Evolutionary conservation across 2,113 vertebrate genomes (phyloP).

Genomic region (Pontoporia blainvillei): DNA sequence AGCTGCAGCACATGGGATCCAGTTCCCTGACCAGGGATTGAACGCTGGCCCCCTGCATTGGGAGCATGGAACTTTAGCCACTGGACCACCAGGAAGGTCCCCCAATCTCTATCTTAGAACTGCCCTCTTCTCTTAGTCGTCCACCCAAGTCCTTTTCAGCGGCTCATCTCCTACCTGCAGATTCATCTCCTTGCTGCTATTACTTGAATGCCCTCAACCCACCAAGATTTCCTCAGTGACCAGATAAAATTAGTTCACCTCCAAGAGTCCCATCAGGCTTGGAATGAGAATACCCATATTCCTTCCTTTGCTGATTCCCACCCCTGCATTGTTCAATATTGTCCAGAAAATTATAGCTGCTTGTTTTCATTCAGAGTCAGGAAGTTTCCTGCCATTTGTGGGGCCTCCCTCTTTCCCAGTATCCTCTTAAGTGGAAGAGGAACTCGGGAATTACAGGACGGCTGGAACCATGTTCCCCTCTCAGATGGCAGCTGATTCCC

Average conservation of each 20-base stretch:
- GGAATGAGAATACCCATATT: not conserved
- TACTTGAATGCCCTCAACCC: not conserved
- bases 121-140: not conserved
- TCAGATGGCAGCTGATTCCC: not conserved
- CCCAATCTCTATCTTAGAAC: not conserved
- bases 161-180: not conserved
- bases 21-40: too few relatives aligned
- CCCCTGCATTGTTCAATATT: too few relatives aligned
- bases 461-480: rapidly evolving
- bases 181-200: not conserved
- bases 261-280: not conserved
- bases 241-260: not conserved
- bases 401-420: not conserved
- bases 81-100: too few relatives aligned
- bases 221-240: not conserved
- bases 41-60: too few relatives aligned
- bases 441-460: not conserved
- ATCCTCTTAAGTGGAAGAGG: not conserved
- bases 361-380: not conserved
- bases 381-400: not conserved
- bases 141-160: not conserved
- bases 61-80: too few relatives aligned
- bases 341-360: not conserved
- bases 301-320: not conserved
- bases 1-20: too few relatives aligned